phyloP scores from a whole-genome alignment of 1,140 invertebrate species.

The Pseudomyrmex cubaensis region DNA sequence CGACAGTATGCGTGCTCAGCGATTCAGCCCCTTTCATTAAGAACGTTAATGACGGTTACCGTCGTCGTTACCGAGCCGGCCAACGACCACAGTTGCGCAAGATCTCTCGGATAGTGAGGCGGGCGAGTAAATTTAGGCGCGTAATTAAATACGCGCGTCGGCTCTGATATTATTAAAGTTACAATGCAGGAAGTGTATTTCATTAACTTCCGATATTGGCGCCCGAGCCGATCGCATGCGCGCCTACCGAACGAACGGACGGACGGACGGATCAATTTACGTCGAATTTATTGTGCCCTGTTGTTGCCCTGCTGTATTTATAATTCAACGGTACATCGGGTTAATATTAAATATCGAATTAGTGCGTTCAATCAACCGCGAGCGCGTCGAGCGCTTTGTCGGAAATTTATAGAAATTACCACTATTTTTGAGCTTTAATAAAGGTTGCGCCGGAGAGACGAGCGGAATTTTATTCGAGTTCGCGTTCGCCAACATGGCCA shows the following conservation, averaged over 20 bases:
- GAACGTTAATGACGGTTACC: constrained; percentile 77
- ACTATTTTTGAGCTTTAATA: constrained; percentile 58
- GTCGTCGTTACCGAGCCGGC: constrained; percentile 39
- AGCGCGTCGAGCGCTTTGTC: constrained; percentile 44
- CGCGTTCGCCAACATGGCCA: constrained; percentile 25
- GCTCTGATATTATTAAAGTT: constrained; percentile 72
- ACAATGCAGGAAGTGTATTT: constrained; percentile 63
- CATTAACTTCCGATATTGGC: constrained; percentile 68
- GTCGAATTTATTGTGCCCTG: constrained; percentile 64
- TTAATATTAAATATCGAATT: constrained; percentile 60
- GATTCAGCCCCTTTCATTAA: constrained; percentile 80
- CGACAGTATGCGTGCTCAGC: constrained; percentile 69
- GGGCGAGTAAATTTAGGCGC: constrained; percentile 59
- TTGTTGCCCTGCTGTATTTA: constrained; percentile 57
- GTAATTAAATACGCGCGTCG: constrained; percentile 63
- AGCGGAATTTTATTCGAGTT: constrained; percentile 50
- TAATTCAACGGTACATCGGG: constrained; percentile 55
- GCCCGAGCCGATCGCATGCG: constrained; percentile 41
- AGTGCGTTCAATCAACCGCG: constrained; percentile 50
- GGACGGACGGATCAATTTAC: constrained; percentile 58
- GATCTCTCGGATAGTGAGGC: constrained; percentile 17
- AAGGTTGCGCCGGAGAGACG: constrained; percentile 32
- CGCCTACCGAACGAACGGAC: constrained; percentile 14
- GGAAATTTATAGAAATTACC: constrained; percentile 60
- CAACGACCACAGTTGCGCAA: constrained; percentile 37